Conservation (phyloP, 2,113 vertebrate genomes). For the Atrichornis clamosus region DNA sequence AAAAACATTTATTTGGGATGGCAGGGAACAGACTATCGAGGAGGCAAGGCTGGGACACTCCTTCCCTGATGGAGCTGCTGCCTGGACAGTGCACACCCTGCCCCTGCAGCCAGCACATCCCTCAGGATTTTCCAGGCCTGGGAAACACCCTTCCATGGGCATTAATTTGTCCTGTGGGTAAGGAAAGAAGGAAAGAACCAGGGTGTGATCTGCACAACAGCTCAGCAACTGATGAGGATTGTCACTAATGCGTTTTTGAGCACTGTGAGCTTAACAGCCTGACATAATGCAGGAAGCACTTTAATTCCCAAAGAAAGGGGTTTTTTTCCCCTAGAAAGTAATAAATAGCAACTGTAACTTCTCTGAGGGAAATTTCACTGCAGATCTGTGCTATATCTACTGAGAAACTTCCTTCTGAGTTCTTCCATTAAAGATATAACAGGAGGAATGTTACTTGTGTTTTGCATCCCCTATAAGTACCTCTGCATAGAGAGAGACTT, state of each 20-base stretch:
- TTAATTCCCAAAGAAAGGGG: neutral
- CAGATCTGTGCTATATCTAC: neutral
- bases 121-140: neutral
- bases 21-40: neutral
- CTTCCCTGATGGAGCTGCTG: neutral
- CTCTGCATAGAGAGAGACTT: neutral
- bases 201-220: neutral
- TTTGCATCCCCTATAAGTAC: neutral
- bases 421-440: neutral
- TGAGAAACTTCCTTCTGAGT: neutral
- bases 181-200: neutral
- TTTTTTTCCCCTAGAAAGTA: neutral
- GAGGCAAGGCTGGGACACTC: neutral
- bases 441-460: neutral
- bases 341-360: neutral
- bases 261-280: neutral
- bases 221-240: neutral
- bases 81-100: rapidly evolving
- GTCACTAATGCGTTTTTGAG: neutral
- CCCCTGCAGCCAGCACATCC: neutral
- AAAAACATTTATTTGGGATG: neutral
- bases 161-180: neutral
- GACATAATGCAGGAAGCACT: neutral
- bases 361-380: neutral
- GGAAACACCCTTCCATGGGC: rapidly evolving